Evolutionary conservation across 2,797 vertebrate species (phyloP), one percentile per base, ranked within the genome.

Genomic region (Myotis planiceps): DNA sequence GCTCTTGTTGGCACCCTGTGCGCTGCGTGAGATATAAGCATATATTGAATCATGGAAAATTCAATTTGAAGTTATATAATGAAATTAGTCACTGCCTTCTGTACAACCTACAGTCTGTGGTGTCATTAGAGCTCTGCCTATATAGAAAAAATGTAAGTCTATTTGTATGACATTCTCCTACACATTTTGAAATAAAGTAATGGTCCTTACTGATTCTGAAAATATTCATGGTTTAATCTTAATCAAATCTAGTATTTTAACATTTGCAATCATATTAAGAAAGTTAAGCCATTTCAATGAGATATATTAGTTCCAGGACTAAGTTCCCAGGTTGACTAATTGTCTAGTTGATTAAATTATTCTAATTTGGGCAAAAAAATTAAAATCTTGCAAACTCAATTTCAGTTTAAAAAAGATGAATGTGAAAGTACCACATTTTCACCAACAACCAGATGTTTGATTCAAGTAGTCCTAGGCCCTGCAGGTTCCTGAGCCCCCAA

Each of bases 1-100:
- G 84, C 49, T 96, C 47, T 92, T 93, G 42, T 76, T 95, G 83
- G 71, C 37, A 96, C 29, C 60, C 68, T 88, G 25, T 92, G 68
- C 58, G 32, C 39, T 94, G 32, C n/a, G 2, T 78, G 55, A 94
- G 60, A 76, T 66, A 81, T 32, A 84, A 96, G 37, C 47, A 80
- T 83, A 76, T 90, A 81, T 34, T 82, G 25, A 92, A 82, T 78
- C 60, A 87, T 37, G 21, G 32, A 81, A 95, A 94, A 92, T 18
- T 9, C 16, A 80, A 94, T 80, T 68, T 83, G 15, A 96, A 94
- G 32, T 92, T 72, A 81, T 23, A 78, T 79, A 92, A 93, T 74
- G 78, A 94, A 95, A 92, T 94, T 89, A 80, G 66, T 93, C 29
- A 93, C 53, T 66, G n/a, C 6, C 42, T 63, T 91, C 66, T 80